A percentile compares a stretch with the other conserved stretches of the same genome.
Evolutionary conservation across 2,888 invertebrate genomes (phyloP).

Genomic region (Drosophila cognata): DNA sequence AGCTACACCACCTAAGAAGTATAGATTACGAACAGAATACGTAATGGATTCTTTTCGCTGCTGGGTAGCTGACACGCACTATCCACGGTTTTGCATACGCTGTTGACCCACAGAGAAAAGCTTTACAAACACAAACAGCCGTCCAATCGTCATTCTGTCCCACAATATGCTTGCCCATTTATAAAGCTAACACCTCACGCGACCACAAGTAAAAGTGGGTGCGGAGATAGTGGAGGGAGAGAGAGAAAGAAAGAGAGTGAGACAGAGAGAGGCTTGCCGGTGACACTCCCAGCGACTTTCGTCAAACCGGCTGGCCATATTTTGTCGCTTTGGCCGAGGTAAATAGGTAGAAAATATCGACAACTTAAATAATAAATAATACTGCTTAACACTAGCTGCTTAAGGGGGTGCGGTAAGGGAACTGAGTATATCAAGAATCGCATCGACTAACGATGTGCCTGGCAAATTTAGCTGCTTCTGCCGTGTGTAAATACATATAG

Average conservation of each 20-base stretch:
- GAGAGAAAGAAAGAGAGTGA: neutral
- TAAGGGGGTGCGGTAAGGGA: conserved; percentile 15
- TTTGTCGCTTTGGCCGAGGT: conserved; percentile 7
- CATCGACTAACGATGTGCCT: conserved; percentile 23
- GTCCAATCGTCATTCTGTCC: conserved; percentile 23
- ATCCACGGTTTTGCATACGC: conserved; percentile 40
- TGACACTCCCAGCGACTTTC: conserved; percentile 63
- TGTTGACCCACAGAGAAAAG: conserved; percentile 57
- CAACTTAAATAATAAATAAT: conserved; percentile 81
- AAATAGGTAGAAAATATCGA: conserved; percentile 63
- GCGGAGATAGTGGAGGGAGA: conserved; percentile 1
- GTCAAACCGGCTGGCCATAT: conserved; percentile 47
- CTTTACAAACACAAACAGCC: conserved; percentile 45
- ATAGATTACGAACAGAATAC: neutral
- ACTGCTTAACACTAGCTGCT: conserved; percentile 68
- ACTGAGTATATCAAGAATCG: conserved; percentile 12
- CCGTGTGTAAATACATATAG: conserved; percentile 12
- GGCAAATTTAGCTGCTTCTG: conserved; percentile 14
- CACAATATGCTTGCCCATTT: conserved; percentile 15
- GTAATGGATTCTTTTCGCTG: neutral
- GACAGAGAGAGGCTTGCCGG: neutral
- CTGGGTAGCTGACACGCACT: conserved; percentile 7
- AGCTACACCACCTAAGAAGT: neutral
- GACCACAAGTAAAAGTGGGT: conserved; percentile 17
- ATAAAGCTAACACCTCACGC: conserved; percentile 49